Evolutionary conservation across 2,113 vertebrate genomes (phyloP).

Genomic region (Heterochromis multidens): DNA sequence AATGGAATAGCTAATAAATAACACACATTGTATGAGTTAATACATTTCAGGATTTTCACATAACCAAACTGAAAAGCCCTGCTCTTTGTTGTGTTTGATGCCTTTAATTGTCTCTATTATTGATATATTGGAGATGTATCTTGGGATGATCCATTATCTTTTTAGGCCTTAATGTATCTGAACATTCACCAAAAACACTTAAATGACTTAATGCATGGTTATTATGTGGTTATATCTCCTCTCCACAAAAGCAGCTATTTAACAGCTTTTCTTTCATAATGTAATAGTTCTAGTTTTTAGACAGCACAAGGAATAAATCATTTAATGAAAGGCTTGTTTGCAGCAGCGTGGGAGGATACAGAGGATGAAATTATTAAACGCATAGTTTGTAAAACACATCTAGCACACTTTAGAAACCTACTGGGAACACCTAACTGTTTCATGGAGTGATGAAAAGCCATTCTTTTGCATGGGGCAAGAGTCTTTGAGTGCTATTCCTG

Average conservation of each 20-base stretch:
- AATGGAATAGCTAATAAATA: background rate
- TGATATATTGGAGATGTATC: background rate
- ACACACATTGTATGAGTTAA: background rate
- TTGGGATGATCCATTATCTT: background rate
- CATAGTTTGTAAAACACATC: slow-evolving; percentile 18
- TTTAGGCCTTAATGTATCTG: background rate
- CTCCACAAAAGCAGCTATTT: background rate
- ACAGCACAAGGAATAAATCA: background rate
- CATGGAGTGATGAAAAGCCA: slow-evolving; percentile 22
- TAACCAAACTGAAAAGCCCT: background rate
- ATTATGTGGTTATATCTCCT: background rate
- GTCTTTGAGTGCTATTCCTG: slow-evolving; percentile 50
- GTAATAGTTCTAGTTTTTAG: background rate
- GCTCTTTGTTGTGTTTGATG: background rate
- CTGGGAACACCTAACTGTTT: slow-evolving; percentile 38
- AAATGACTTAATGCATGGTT: background rate
- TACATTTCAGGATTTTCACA: background rate
- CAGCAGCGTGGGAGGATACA: slow-evolving; percentile 4
- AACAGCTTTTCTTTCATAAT: background rate
- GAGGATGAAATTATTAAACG: background rate
- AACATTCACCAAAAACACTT: background rate
- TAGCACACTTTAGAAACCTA: background rate
- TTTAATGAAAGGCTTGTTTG: background rate
- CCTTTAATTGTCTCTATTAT: background rate
- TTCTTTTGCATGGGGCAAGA: background rate